These are phyloP conservation scores for Drosophila micromelanica DNA, from an alignment of 1,140 invertebrate species.

Conservation along the genomic window DNA sequence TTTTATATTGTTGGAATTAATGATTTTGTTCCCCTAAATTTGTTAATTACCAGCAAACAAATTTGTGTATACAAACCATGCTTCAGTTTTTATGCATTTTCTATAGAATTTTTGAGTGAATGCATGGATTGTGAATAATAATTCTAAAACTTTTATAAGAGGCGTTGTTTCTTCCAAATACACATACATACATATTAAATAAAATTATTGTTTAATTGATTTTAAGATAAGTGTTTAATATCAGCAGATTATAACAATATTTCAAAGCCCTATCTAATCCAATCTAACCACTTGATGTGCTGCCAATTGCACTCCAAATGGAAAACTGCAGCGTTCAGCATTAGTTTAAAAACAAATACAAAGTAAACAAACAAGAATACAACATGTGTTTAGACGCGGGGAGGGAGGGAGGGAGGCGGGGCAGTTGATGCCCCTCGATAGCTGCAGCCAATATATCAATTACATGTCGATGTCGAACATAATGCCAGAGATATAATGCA, in stretches of 20 bases:
- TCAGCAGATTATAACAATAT: not conserved
- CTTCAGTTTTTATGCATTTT: conserved; percentile 79
- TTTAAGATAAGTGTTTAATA: no score
- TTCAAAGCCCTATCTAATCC: not conserved
- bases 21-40: conserved; percentile 83
- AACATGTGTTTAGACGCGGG: conserved; percentile 61
- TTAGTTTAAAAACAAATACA: conserved; percentile 73
- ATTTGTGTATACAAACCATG: conserved; percentile 79
- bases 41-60: conserved; percentile 82
- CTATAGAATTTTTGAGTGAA: conserved; percentile 75
- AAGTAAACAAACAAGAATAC: conserved; percentile 69
- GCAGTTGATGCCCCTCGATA: not conserved
- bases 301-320: conserved; percentile 39
- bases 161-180: not conserved
- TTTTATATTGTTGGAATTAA: conserved; percentile 81
- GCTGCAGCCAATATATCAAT: conserved; percentile 75
- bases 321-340: conserved; percentile 62
- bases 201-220: not conserved
- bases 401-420: not conserved
- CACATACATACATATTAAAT: no score
- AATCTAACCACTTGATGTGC: conserved; percentile 8
- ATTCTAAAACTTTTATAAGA: conserved; percentile 3
- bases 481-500: conserved; percentile 61
- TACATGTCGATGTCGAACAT: conserved; percentile 69
- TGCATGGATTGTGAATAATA: conserved; percentile 14